Evolutionary conservation across 1,140 invertebrate species (phyloP), one percentile per base, ranked within the genome.

Genomic region (Ceratoteleas bidentatus): DNA sequence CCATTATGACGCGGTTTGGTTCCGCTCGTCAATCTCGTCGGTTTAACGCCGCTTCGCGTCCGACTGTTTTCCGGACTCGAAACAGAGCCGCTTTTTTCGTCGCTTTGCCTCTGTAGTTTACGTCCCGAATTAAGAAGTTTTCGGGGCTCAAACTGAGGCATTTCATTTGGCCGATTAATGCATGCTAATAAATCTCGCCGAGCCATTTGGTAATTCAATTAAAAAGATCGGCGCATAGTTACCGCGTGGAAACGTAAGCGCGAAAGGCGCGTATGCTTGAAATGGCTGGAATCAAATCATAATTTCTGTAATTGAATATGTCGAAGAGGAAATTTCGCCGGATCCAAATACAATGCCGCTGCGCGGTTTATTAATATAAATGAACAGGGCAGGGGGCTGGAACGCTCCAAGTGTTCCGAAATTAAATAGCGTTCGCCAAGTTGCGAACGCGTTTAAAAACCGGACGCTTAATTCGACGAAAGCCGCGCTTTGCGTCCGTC

Each of bases 251-350:
- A 10, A 40, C 6, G 13, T 14, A 49, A 49, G 13, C 13, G 13
- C 6, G 45, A 6, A 49, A n/a, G 13, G 45, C 6, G 11, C 13
- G 13, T 49, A 14, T 49, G 45, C 11, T 49, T 49, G 45, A 14
- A 49, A 49, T n/a, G 45, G 45, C 13, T 49, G 11, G 6, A 49
- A 49, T 49, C 45, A 6, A 49, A 49, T 49, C 3, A 14, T 49
- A 13, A 49, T 49, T 49, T 49, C 45, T 14, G n/a, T 49, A 14
- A 49, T 49, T 49, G 45, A 49, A 49, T 40, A 40, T 40, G 38
- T 40, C 38, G 38, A 40, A 40, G 38, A 40, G 38, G 38, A 40
- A 40, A 40, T 40, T 10, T 10, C 8, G 8, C 11, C 11, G 38
- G 11, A 40, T 40, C 38, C 38, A 8, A 40, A 40, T 40, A 40